Base-by-base conservation (phyloP, 2,113 vertebrate genomes). In the Opisthocomus hoazin region DNA sequence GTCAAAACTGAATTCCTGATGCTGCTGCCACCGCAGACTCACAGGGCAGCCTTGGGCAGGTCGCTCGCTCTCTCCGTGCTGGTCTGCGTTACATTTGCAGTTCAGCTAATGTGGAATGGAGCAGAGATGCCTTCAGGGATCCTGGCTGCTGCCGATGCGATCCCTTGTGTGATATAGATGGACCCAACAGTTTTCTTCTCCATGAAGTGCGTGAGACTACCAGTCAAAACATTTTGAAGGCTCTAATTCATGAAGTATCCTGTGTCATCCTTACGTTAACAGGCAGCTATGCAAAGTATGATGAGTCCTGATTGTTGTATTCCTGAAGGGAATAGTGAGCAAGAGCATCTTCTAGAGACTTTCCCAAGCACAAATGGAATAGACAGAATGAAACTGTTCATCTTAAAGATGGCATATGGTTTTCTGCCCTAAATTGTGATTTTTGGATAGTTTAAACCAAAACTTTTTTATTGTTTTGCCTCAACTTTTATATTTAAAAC, bases 51-150 rank as follows among this genome's bases (percentile, higher is more conserved):
- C 61, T 63, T 78, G 65, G 37, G 9, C 48, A 41, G 36, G 24
- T 34, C 0, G 2, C 22, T 30, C 5, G 1, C 37, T n/a, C 27
- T 20, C 2, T 43, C 15, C 19, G 2, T 16, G 1, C 23, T 9
- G 45, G 36, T 19, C 63, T 92, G 50, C 12, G 2, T 73, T 70
- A 2, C 11, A 12, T 69, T 53, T 77, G 34, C 54, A 36, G 6
- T 13, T 58, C 37, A 77, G 71, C 30, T 69, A 3, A 29, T 45
- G 22, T 63, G 43, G 46, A 54, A 58, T 7, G n/a, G 48, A 39
- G 77, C 32, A 54, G 50, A 78, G 60, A 51, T 73, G 20, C 51
- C 69, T 89, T 32, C 54, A 86, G 61, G 30, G 57, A 43, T 68
- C 48, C 39, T 83, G 63, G 58, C 68, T 68, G 61, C 34, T 24